These are phyloP conservation scores for Protaetia brevitarsis DNA, from an alignment of 1,140 invertebrate genomes.

Conservation along the genomic window DNA sequence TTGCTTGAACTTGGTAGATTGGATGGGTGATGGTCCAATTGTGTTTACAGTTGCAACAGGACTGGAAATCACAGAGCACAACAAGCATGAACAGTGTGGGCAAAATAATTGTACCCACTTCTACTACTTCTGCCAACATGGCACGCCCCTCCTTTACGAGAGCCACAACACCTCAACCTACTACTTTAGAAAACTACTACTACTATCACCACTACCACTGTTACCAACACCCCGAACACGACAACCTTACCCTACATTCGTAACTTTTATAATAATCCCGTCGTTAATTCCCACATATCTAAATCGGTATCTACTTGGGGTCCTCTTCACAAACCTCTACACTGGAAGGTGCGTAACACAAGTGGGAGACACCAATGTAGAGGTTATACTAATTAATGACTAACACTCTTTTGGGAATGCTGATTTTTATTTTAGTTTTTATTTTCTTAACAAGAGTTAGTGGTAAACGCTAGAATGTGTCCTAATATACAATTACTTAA, in stretches of 20 bases:
- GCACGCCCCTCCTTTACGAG: slow-evolving; percentile 38
- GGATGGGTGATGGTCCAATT: slow-evolving; percentile 42
- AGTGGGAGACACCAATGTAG: slow-evolving; percentile 8
- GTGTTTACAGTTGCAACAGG: slow-evolving; percentile 50
- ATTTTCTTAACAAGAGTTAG: too few relatives aligned
- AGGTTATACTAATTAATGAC: slow-evolving; percentile 3
- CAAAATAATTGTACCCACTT: slow-evolving; percentile 43
- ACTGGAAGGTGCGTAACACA: slow-evolving; percentile 64
- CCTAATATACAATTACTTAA: too few relatives aligned
- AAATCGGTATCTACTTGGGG: slow-evolving; percentile 66
- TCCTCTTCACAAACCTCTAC: slow-evolving; percentile 63
- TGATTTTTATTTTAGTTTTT: neutral
- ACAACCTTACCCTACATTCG: slow-evolving; percentile 58
- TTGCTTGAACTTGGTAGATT: slow-evolving; percentile 25
- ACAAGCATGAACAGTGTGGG: slow-evolving; percentile 46
- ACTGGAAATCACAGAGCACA: slow-evolving; percentile 50
- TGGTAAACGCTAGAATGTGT: too few relatives aligned
- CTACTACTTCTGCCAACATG: slow-evolving; percentile 49
- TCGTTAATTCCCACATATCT: slow-evolving; percentile 59
- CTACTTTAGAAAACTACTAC: slow-evolving; percentile 36
- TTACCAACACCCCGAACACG: slow-evolving; percentile 39
- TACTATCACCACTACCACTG: too few relatives aligned
- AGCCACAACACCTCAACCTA: slow-evolving; percentile 39
- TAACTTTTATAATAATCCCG: slow-evolving; percentile 53
- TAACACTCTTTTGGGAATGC: neutral